phyloP scores from a whole-genome alignment of 2,797 vertebrate genomes.

The Malurus splendens region DNA sequence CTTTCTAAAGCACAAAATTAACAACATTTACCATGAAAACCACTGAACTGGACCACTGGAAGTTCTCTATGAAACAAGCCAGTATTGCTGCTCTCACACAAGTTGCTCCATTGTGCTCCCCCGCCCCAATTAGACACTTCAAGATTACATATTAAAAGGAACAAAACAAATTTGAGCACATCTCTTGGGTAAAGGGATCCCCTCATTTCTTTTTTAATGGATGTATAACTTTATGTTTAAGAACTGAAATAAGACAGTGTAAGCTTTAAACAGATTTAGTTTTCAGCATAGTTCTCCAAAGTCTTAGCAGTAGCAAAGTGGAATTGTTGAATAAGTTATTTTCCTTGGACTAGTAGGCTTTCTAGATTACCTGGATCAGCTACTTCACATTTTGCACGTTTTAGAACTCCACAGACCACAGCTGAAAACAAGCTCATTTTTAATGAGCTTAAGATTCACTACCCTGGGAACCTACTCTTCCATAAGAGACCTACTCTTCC shows the following conservation, averaged over 20 bases:
- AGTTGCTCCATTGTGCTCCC: not conserved
- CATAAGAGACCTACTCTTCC: not conserved
- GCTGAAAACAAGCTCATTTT: not conserved
- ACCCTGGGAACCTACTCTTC: not conserved
- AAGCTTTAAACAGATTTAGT: not conserved
- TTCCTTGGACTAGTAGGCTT: not conserved
- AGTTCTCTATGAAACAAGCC: not conserved
- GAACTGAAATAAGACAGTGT: not conserved
- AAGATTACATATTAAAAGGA: not conserved
- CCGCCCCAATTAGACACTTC: fast-evolving
- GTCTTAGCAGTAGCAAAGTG: not conserved
- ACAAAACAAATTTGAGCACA: not conserved
- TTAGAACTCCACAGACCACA: not conserved
- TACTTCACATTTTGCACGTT: not conserved
- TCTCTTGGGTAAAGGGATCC: not conserved
- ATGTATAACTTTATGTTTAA: not conserved
- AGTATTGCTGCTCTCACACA: not conserved
- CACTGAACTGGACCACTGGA: not conserved
- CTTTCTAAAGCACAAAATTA: not conserved
- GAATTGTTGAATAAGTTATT: not conserved
- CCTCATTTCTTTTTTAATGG: not conserved
- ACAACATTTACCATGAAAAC: not conserved
- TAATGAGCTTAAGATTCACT: not conserved
- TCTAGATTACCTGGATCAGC: not conserved
- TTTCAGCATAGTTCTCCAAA: not conserved